A percentile compares a stretch with the other conserved stretches of the same genome.
Evolutionary conservation across 2,113 vertebrate species (phyloP).

Genomic region (Sciurus niger): DNA sequence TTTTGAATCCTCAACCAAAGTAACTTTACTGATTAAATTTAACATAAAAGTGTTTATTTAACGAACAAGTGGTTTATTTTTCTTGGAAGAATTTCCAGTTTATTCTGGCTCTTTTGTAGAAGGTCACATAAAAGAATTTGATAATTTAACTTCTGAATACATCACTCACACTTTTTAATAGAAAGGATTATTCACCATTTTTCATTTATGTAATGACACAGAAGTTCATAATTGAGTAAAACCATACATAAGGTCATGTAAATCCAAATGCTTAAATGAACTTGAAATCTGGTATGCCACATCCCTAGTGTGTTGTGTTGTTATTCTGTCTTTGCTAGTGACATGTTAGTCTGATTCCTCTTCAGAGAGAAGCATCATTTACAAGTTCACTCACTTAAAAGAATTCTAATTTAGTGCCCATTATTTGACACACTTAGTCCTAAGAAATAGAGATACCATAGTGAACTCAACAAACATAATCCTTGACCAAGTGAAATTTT

Average conservation of each 20-base stretch:
- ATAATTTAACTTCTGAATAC: neutral
- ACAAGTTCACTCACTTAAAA: neutral
- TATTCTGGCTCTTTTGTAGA: conserved; percentile 23
- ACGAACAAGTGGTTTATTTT: conserved; percentile 13
- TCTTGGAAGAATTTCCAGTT: neutral
- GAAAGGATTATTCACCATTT: neutral
- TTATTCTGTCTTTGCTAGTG: neutral
- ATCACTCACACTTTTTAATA: neutral
- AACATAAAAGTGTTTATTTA: conserved; percentile 33
- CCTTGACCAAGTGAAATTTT: neutral
- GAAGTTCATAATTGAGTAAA: neutral
- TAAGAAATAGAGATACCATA: neutral
- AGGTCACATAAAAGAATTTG: neutral
- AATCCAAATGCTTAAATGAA: neutral
- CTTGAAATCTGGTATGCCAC: neutral
- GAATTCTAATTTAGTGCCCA: conserved; percentile 3
- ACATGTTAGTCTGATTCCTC: neutral
- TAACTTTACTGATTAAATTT: conserved; percentile 47
- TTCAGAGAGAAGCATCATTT: neutral
- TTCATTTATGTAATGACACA: neutral
- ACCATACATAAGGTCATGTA: neutral
- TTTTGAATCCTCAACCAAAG: conserved; percentile 62
- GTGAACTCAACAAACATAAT: neutral
- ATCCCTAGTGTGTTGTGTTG: neutral
- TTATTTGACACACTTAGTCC: neutral